Conservation (phyloP, 2,113 vertebrate genomes). For the Empidonax traillii region DNA sequence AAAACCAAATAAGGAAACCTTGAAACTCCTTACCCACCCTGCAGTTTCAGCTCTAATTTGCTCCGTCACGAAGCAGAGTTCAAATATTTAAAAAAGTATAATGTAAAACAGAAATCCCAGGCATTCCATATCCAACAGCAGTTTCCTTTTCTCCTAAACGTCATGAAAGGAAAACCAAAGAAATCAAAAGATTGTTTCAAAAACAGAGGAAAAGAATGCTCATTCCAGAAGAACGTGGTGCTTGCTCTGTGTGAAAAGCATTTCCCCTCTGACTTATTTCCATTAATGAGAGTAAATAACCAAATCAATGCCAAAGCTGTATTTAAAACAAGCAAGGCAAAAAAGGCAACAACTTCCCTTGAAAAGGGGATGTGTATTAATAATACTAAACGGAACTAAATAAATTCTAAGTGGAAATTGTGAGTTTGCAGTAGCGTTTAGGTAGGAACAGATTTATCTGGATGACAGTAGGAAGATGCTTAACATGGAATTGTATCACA, state of each 20-base stretch:
- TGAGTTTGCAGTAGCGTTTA: not conserved
- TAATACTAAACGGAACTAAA: not conserved
- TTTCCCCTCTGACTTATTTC: slow-evolving; percentile 60
- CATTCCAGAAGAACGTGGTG: slow-evolving; percentile 16
- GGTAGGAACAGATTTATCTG: not conserved
- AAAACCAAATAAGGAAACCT: slow-evolving; percentile 61
- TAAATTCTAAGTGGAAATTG: not conserved
- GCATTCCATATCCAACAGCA: slow-evolving; percentile 37
- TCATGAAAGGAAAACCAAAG: slow-evolving; percentile 53
- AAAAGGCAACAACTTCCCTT: slow-evolving; percentile 15
- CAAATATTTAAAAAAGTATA: slow-evolving; percentile 58
- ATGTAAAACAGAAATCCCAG: slow-evolving; percentile 59
- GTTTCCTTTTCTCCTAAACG: slow-evolving; percentile 58
- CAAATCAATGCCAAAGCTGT: slow-evolving; percentile 2
- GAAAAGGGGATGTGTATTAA: not conserved
- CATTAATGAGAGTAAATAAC: slow-evolving; percentile 38
- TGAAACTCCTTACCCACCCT: slow-evolving; percentile 40
- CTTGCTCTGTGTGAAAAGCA: slow-evolving; percentile 30
- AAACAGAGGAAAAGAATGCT: slow-evolving; percentile 63
- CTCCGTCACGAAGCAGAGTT: slow-evolving; percentile 45
- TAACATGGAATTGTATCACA: not conserved
- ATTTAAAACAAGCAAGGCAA: slow-evolving; percentile 36
- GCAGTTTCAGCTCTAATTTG: slow-evolving; percentile 49
- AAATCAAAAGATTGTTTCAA: slow-evolving; percentile 57
- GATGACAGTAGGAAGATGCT: not conserved